These are phyloP conservation scores for Menura novaehollandiae DNA, from an alignment of 2,113 vertebrate genomes.

Conservation along the genomic window DNA sequence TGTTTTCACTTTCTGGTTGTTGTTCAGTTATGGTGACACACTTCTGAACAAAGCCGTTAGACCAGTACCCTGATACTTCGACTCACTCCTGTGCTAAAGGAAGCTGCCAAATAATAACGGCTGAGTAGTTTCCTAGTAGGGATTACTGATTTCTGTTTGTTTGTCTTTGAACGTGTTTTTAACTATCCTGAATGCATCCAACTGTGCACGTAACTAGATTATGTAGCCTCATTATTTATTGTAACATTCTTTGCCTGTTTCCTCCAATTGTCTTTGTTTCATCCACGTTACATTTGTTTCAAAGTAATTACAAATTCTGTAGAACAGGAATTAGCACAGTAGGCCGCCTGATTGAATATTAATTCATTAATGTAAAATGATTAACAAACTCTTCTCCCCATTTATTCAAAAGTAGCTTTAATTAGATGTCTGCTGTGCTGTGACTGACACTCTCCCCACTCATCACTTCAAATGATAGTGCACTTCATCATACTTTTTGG, in stretches of 20 bases:
- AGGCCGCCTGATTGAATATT: neutral
- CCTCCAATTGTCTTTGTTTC: slow-evolving; percentile 42
- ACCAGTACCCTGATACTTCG: neutral
- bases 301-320: neutral
- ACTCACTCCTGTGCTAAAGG: neutral
- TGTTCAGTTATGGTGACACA: neutral
- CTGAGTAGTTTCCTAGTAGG: slow-evolving; percentile 12
- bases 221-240: slow-evolving; percentile 7
- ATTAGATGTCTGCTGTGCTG: neutral
- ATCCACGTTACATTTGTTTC: neutral
- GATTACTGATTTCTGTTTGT: neutral
- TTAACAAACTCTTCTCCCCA: neutral
- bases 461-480: neutral
- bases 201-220: slow-evolving; percentile 1
- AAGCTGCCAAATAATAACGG: slow-evolving; percentile 34
- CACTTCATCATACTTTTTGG: neutral
- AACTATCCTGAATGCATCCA: neutral
- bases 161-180: neutral
- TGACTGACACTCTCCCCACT: neutral
- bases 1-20: neutral
- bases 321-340: neutral
- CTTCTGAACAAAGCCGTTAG: neutral
- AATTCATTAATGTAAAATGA: neutral
- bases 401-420: neutral
- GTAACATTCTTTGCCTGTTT: slow-evolving; percentile 27